phyloP scores from a whole-genome alignment of 2,888 invertebrate genomes.

The Lithophane semibrunnea region DNA sequence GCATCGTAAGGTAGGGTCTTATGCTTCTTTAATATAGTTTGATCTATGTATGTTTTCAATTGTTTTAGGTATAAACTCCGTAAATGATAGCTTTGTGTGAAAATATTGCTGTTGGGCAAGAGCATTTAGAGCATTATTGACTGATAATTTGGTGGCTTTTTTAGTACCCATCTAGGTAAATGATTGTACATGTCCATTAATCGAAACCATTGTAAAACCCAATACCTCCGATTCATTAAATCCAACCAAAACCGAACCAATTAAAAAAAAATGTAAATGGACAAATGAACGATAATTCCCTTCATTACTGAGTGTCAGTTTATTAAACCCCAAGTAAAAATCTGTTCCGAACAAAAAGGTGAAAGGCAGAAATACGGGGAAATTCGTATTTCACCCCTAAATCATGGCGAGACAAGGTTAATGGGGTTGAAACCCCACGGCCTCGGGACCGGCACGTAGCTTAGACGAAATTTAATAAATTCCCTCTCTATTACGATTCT shows the following conservation, averaged over 20 bases:
- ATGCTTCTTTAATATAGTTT: too few relatives aligned
- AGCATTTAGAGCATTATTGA: neutral
- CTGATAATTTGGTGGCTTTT: neutral
- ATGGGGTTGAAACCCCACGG: constrained; percentile 86
- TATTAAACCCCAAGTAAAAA: constrained; percentile 83
- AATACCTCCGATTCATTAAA: constrained; percentile 19
- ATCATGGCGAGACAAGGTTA: constrained; percentile 89
- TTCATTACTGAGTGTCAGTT: constrained; percentile 81
- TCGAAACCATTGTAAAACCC: constrained; percentile 6
- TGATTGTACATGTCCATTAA: neutral
- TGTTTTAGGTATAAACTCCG: neutral
- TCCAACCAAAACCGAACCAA: constrained; percentile 35
- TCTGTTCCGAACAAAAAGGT: constrained; percentile 82
- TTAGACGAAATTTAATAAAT: constrained; percentile 86
- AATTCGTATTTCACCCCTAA: constrained; percentile 86
- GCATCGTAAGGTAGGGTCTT: too few relatives aligned
- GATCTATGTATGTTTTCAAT: neutral
- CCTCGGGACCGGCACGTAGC: constrained; percentile 86
- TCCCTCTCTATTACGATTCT: constrained; percentile 81
- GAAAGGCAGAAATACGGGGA: constrained; percentile 79
- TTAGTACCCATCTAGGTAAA: neutral
- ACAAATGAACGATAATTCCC: constrained; percentile 75
- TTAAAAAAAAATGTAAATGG: constrained; percentile 50
- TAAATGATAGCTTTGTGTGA: neutral
- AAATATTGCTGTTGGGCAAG: neutral